These are phyloP conservation scores for Agrotis segetum DNA, from an alignment of 2,888 invertebrate species.

Conservation along the genomic window DNA sequence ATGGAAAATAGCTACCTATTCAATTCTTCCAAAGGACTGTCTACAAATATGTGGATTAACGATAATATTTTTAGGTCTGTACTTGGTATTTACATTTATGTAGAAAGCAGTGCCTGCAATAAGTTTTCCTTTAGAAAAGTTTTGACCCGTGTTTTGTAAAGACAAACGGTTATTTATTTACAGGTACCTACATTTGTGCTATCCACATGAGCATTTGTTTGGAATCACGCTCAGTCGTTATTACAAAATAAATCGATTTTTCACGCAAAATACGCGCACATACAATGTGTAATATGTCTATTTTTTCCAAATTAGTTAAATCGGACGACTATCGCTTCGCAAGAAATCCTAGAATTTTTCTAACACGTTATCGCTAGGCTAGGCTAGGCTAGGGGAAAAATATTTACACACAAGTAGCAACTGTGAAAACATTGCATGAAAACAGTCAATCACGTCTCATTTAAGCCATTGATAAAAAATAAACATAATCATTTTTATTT, in stretches of 20 bases:
- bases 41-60: no score
- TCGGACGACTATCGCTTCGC: not conserved
- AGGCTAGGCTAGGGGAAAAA: not conserved
- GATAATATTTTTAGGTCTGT: no score
- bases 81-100: not conserved
- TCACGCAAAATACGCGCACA: no score
- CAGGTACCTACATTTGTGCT: no score
- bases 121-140: not conserved
- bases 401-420: not conserved
- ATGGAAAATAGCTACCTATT: no score
- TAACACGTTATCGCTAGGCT: no score
- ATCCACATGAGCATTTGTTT: no score
- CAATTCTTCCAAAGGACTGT: no score
- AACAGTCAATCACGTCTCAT: not conserved
- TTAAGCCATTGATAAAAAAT: constrained; percentile 4
- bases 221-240: not conserved
- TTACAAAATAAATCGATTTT: not conserved
- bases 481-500: not conserved
- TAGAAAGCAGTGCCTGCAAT: not conserved
- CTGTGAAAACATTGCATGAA: not conserved
- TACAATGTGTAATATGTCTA: no score
- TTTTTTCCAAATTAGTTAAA: not conserved
- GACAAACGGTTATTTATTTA: no score
- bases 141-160: not conserved
- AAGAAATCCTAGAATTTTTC: not conserved